Evolutionary conservation across 1,140 invertebrate genomes (phyloP).

Genomic region (Prorops nasuta): DNA sequence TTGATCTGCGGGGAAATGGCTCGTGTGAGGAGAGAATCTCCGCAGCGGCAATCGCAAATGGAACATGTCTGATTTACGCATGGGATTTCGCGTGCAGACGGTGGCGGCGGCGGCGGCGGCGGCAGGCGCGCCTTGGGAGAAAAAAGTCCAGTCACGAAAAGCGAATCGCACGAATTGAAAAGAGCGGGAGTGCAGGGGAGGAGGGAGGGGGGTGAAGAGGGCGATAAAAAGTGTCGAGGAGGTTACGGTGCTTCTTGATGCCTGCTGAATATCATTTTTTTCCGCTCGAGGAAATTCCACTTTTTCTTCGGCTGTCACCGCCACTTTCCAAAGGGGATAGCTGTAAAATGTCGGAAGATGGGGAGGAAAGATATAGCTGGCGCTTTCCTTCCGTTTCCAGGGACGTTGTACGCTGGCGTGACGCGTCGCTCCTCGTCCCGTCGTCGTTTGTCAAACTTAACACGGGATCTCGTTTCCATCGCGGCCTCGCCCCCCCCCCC

Average conservation of each 20-base stretch:
- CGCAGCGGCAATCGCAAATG: slow-evolving; percentile 28
- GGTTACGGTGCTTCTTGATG: slow-evolving; percentile 5
- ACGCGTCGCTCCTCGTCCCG: slow-evolving; percentile 18
- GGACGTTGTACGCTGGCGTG: slow-evolving; percentile 20
- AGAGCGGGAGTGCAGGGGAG: background rate
- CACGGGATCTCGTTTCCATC: slow-evolving; percentile 17
- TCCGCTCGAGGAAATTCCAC: slow-evolving; percentile 32
- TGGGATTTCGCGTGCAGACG: slow-evolving; percentile 13
- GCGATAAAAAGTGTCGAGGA: background rate
- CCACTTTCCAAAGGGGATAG: slow-evolving; percentile 16
- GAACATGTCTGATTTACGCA: slow-evolving; percentile 35
- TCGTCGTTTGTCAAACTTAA: slow-evolving; percentile 37
- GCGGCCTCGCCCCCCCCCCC: background rate
- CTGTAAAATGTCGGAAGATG: slow-evolving; percentile 5
- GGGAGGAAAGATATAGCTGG: background rate
- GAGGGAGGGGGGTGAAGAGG: background rate
- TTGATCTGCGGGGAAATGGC: slow-evolving; percentile 27
- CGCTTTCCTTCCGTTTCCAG: slow-evolving; percentile 10
- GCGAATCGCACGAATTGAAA: too few species aligned
- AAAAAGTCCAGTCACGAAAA: too few species aligned
- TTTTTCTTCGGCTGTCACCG: slow-evolving; percentile 24
- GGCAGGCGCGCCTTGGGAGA: too few species aligned
- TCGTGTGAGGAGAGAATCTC: slow-evolving; percentile 23
- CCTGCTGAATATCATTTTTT: slow-evolving; percentile 37
- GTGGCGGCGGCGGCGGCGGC: background rate